These are phyloP conservation scores for Heliothis virescens DNA, from an alignment of 1,140 invertebrate genomes.

Conservation along the genomic window DNA sequence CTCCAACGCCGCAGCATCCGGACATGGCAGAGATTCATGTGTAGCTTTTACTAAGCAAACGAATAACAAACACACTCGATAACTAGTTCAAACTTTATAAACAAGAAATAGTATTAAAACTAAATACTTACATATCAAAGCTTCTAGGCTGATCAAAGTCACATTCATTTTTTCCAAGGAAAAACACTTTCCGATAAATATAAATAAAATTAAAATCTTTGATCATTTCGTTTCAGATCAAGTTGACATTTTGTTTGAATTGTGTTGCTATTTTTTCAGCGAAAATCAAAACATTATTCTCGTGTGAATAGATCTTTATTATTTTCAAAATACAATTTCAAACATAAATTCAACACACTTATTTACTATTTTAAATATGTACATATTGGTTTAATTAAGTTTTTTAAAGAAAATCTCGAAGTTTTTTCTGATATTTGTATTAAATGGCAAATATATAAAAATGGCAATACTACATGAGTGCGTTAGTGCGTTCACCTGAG, in stretches of 20 bases:
- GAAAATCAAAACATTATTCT: too few relatives aligned
- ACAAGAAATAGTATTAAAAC: neutral
- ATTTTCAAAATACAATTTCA: too few relatives aligned
- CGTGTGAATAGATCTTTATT: too few relatives aligned
- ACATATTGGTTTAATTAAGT: too few relatives aligned
- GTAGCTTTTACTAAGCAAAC: constrained; percentile 89
- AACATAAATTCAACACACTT: too few relatives aligned
- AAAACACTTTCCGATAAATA: constrained; percentile 40
- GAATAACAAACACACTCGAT: constrained; percentile 27
- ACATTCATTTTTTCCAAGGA: constrained; percentile 82
- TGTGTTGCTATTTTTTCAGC: constrained; percentile 1
- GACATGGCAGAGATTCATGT: constrained; percentile 88
- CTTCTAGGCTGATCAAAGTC: constrained; percentile 87
- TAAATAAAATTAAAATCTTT: constrained; percentile 37
- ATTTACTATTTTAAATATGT: neutral
- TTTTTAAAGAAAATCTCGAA: too few relatives aligned
- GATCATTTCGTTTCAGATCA: constrained; percentile 40
- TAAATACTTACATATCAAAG: constrained; percentile 86
- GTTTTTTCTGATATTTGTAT: too few relatives aligned
- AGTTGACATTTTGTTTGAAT: constrained; percentile 26
- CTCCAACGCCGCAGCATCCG: constrained; percentile 91
- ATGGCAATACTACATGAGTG: neutral
- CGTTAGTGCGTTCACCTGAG: too few relatives aligned
- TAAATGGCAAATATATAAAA: too few relatives aligned
- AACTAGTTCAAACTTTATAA: constrained; percentile 28